Evolutionary conservation across 2,797 vertebrate species (phyloP).

Genomic region (Argyrosomus regius): DNA sequence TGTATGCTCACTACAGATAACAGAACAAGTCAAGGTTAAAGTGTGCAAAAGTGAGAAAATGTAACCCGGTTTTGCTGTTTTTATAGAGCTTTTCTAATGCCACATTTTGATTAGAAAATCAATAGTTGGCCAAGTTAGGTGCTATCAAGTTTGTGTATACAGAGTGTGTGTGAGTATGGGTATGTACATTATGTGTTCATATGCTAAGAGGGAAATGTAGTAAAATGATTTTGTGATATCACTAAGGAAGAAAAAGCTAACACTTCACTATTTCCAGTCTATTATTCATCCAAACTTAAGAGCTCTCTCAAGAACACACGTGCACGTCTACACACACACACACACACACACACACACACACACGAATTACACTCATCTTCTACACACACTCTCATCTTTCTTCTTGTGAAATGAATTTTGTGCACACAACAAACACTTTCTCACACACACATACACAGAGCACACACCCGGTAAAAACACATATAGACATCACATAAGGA

Average conservation of each 20-base stretch:
- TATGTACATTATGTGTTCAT: conserved; percentile 1
- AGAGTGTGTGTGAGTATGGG: not conserved
- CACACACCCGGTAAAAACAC: conserved; percentile 19
- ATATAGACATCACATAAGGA: conserved; percentile 42
- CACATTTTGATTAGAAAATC: conserved; percentile 21
- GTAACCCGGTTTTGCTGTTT: not conserved
- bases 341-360: conserved; percentile 8
- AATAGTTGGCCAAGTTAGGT: not conserved
- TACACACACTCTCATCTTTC: not conserved
- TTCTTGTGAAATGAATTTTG: conserved; percentile 26
- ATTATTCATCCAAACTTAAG: conserved; percentile 27
- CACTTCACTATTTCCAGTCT: conserved; percentile 14
- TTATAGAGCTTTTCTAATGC: not conserved
- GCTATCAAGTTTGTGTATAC: not conserved
- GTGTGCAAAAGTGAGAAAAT: not conserved
- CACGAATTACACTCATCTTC: not conserved
- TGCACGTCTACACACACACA: not conserved
- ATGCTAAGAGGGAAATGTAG: not conserved
- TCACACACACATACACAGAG: conserved; percentile 1
- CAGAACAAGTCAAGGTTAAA: not conserved
- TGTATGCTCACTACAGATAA: not conserved
- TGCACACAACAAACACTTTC: conserved; percentile 17
- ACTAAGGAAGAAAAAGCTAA: conserved; percentile 3
- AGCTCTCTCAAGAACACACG: not conserved
- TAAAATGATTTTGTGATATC: conserved; percentile 8